These are phyloP conservation scores for Falco peregrinus DNA, from an alignment of 2,797 vertebrate genomes.

Conservation along the genomic window DNA sequence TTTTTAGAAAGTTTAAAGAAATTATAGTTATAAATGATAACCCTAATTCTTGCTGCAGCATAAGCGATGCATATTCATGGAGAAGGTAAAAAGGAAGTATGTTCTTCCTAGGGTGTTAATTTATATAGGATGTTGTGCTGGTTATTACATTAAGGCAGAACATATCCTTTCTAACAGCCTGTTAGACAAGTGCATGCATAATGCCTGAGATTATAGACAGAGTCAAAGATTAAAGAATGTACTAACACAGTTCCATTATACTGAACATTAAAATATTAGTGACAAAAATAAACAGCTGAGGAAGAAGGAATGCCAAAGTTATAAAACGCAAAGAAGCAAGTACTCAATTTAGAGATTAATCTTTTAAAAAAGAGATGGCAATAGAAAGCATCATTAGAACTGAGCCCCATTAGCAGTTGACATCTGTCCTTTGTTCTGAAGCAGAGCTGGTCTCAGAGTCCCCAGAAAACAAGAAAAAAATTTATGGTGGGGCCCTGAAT, in stretches of 20 bases:
- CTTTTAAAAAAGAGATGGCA: not conserved
- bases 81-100: not conserved
- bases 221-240: conserved; percentile 34
- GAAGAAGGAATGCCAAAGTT: not conserved
- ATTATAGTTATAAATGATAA: not conserved
- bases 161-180: not conserved
- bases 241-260: not conserved
- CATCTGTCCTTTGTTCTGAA: not conserved
- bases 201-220: not conserved
- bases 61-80: not conserved
- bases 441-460: not conserved
- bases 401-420: not conserved
- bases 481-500: not conserved
- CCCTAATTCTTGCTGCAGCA: not conserved
- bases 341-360: not conserved
- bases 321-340: not conserved
- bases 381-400: conserved; percentile 3
- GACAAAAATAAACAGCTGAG: conserved; percentile 17
- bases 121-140: not conserved
- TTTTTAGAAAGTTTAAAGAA: not conserved
- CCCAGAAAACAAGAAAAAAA: not conserved
- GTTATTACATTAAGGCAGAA: conserved; percentile 10
- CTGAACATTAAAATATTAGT: conserved; percentile 16
- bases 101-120: not conserved
- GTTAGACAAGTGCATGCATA: not conserved